phyloP scores from a whole-genome alignment of 2,113 vertebrate genomes.

The Hippocampus barbouri region DNA sequence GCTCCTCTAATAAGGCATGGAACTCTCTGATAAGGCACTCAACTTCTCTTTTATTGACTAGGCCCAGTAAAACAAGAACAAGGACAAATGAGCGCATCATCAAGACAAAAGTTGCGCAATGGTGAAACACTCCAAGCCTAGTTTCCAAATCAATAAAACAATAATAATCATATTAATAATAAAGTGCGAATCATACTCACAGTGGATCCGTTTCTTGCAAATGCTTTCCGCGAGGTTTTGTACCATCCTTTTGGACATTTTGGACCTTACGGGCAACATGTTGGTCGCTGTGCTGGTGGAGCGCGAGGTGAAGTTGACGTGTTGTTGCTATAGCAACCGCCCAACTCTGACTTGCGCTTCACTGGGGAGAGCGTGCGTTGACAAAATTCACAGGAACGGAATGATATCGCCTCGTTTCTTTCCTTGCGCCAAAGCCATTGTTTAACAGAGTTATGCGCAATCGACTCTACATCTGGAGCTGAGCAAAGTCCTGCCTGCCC shows the following conservation, averaged over 20 bases:
- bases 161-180: background rate
- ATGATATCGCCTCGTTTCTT: background rate
- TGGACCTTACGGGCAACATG: slow-evolving; percentile 2
- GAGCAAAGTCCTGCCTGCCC: background rate
- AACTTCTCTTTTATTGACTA: slow-evolving; percentile 7
- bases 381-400: background rate
- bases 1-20: background rate
- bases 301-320: background rate
- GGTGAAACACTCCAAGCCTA: background rate
- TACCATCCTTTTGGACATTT: slow-evolving; percentile 4
- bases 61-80: background rate
- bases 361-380: background rate
- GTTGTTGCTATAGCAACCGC: slow-evolving; percentile 4
- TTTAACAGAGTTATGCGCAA: background rate
- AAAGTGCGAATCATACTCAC: background rate
- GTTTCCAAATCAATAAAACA: background rate
- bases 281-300: background rate
- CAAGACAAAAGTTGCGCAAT: background rate
- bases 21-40: slow-evolving; percentile 5
- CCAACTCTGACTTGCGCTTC: background rate
- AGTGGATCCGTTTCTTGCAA: slow-evolving; percentile 3
- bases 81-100: background rate
- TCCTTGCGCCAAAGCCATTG: background rate
- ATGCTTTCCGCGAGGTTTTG: slow-evolving; percentile 6
- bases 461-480: background rate